Percentiles rank a stretch among this genome's conserved stretches.
phyloP scores from a whole-genome alignment of 2,113 vertebrate genomes.

The Daboia siamensis region DNA sequence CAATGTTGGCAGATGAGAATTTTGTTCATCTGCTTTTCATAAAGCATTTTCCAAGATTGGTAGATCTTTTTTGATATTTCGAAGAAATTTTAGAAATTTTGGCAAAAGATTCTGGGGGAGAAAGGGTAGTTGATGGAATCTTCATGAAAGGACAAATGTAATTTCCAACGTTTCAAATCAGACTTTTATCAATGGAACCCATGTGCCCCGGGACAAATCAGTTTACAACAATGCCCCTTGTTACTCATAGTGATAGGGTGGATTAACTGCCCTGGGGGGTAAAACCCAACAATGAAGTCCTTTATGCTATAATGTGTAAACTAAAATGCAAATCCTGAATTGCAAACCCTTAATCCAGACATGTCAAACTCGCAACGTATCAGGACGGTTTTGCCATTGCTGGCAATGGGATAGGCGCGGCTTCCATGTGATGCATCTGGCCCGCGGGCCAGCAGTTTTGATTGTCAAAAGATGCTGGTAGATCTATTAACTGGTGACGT shows the following conservation, averaged over 20 bases:
- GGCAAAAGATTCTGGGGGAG: neutral
- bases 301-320: slow-evolving; percentile 45
- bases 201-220: neutral
- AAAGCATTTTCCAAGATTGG: neutral
- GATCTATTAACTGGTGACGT: slow-evolving; percentile 66
- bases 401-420: too few species aligned
- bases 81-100: neutral
- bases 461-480: slow-evolving; percentile 64
- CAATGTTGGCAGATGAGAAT: neutral
- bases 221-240: neutral
- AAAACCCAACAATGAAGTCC: slow-evolving; percentile 39
- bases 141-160: neutral
- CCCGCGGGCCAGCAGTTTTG: slow-evolving; percentile 30
- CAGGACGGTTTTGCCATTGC: too few species aligned
- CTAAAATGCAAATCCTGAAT: slow-evolving; percentile 41
- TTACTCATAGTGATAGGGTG: neutral
- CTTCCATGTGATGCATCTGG: too few species aligned
- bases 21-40: neutral
- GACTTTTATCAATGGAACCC: neutral
- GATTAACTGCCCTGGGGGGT: slow-evolving; percentile 48
- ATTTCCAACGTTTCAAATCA: neutral
- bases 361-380: too few species aligned
- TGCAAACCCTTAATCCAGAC: slow-evolving; percentile 43
- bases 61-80: neutral
- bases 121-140: neutral